Evolutionary conservation across 2,113 vertebrate genomes (phyloP), one percentile per base, ranked within the genome.

Genomic region (Alaudala cheleensis): DNA sequence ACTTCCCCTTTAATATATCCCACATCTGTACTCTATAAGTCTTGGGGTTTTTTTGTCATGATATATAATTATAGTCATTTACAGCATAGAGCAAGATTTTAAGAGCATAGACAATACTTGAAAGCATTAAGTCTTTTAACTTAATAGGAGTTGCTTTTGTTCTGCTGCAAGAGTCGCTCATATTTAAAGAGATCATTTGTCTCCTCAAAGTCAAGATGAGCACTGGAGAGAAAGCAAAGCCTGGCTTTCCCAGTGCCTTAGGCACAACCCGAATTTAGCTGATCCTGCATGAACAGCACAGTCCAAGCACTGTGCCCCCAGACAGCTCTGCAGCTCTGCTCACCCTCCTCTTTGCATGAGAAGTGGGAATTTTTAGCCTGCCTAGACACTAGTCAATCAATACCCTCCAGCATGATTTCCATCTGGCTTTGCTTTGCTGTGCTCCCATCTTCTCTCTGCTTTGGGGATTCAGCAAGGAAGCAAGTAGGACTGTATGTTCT

Each of bases 61-160:
- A 9, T 82, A 61, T 65, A 57, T 79, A 89, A 91, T 95, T 82
- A 91, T 70, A 91, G 81, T 79, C 3, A 74, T 84, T 92, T 78
- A 89, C 70, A 91, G 33, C 31, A 82, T 6, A 33, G 58, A 85
- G 33, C 29, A 73, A 47, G 50, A 87, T 87, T 96, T 91, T 79
- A 87, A 91, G 71, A 94, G 60, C 72, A 90, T 4, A 74, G 76
- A 37, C 37, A 53, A 69, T 70, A 81, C 31, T 79, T 69, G 47
- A 81, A 78, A 82, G n/a, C 53, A 69, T 61, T 31, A 60, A 92
- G 20, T 88, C 39, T 65, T 93, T 67, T 64, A 84, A 67, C 20
- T 64, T 74, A 60, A 71, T 18, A 60, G 24, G 80, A 81, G 64
- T n/a, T 84, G 61, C 49, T 95, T 72, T 86, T 37, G 71, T 90